Base-by-base conservation (phyloP, 2,113 vertebrate species). In the Chloropsis hardwickii region DNA sequence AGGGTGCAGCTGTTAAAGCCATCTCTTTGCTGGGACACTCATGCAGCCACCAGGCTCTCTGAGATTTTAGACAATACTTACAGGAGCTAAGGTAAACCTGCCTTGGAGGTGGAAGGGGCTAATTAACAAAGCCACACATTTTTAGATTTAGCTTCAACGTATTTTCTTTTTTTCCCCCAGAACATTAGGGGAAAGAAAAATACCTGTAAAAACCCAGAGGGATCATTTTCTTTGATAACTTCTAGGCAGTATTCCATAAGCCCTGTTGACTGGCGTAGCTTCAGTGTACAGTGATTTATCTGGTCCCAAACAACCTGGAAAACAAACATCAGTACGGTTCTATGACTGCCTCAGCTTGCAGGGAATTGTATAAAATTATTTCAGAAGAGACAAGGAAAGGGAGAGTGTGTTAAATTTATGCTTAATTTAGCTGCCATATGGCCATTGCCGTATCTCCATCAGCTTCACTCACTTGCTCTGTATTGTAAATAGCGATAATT, bases 191-290 rank as follows among this genome's bases (percentile, higher is more conserved):
- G n/a, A n/a, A 66, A 54, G 5, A 15, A 69, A 40, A 94, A 90
- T 97, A 99, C 99, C 99, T 99, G 99, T 22, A 99, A 98, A 97
- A 99, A 99, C 12, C 99, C 99, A 5, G 99, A 99, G 39, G 99
- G 99, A 92, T 99, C 99, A 2, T 99, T 99, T 97, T 99, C 99
- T 91, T 99, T 99, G 85, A 99, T 99, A 86, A 99, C 99, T 96
- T 99, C 99, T 83, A 99, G 97, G 72, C 99, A 99, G 97, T 98
- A 99, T 96, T 99, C 99, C 99, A 99, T 99, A 94, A 99, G 99
- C 31, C 99, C 99, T 0, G 99, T 99, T 71, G 99, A 99, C 98
- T 99, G 99, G n/a, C 99, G 98, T 12, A 99, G 98, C 98, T 99
- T 99, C 98, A 99, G 95, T 3, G 99, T 99, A 96, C 99, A 99